A percentile compares a stretch with the other conserved stretches of the same genome.
Conservation (phyloP, 2,888 invertebrate genomes). For the Dryadula phaetusa region DNA sequence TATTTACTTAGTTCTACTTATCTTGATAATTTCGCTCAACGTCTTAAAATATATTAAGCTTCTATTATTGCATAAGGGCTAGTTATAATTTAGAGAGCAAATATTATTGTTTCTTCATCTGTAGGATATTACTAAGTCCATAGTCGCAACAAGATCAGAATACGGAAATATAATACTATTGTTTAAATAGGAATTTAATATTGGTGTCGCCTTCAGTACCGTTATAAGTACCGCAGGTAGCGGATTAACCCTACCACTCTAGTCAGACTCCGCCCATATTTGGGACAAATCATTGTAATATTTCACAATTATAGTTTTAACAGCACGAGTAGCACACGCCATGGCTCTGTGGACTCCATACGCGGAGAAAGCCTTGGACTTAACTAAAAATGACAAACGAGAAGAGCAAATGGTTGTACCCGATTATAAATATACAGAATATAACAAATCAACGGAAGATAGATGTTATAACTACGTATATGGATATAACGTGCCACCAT, state of each 20-base stretch:
- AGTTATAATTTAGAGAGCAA: constrained; percentile 1
- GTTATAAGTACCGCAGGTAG: constrained; percentile 50
- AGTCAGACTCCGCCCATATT: constrained; percentile 44
- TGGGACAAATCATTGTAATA: constrained; percentile 35
- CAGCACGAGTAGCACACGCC: constrained; percentile 29
- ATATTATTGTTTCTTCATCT: constrained; percentile 17
- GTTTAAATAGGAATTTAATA: constrained; percentile 39
- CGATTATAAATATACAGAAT: constrained; percentile 45
- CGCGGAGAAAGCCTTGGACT: constrained; percentile 66
- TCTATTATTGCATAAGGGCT: not conserved
- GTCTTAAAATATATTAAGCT: not conserved
- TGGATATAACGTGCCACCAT: constrained; percentile 51
- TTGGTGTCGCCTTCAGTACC: constrained; percentile 44
- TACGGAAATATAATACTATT: constrained; percentile 29
- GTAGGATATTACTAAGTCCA: not conserved
- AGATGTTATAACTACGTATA: constrained; percentile 34
- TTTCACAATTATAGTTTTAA: constrained; percentile 37
- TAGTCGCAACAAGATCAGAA: constrained; percentile 19
- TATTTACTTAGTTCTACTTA: not conserved
- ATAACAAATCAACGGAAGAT: constrained; percentile 35
- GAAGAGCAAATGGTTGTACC: constrained; percentile 48
- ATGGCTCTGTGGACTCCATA: constrained; percentile 77
- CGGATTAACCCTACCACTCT: constrained; percentile 41
- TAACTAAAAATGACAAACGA: constrained; percentile 58
- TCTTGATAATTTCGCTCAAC: not conserved